A percentile compares a stretch with the other conserved stretches of the same genome.
These are phyloP conservation scores for Cisticola juncidis DNA, from an alignment of 2,113 vertebrate genomes.

Conservation along the genomic window DNA sequence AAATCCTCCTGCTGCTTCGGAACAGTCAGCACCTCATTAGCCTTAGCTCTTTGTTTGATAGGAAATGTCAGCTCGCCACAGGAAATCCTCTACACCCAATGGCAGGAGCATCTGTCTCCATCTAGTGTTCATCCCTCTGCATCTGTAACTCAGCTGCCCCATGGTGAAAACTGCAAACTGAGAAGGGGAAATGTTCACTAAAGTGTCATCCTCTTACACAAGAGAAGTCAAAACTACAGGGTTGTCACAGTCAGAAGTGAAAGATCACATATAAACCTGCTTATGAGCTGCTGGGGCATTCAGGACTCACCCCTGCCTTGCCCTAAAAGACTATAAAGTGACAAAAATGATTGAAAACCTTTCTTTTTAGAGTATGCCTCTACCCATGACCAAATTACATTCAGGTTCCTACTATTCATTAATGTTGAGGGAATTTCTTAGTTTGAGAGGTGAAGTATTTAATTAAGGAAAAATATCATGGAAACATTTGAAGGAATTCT, in stretches of 20 bases:
- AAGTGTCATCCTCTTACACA: not conserved
- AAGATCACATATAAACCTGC: not conserved
- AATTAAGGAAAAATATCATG: not conserved
- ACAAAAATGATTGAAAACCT: not conserved
- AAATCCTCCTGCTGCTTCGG: constrained; percentile 41
- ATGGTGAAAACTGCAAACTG: not conserved
- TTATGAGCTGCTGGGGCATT: not conserved
- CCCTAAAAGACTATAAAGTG: not conserved
- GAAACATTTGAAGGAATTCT: not conserved
- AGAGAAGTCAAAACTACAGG: not conserved
- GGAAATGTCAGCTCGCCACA: not conserved
- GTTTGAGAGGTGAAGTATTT: not conserved
- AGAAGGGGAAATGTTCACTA: not conserved
- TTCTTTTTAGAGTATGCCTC: not conserved
- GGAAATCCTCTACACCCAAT: not conserved
- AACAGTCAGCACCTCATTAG: constrained; percentile 28
- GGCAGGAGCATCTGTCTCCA: constrained; percentile 64
- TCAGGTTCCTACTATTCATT: not conserved
- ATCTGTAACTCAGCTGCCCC: not conserved
- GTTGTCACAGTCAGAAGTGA: not conserved
- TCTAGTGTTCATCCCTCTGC: constrained; percentile 49
- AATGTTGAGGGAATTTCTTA: not conserved
- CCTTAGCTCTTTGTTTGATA: not conserved
- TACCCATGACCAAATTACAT: not conserved
- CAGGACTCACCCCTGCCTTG: not conserved